These are phyloP conservation scores for Cyanoderma ruficeps DNA, from an alignment of 2,113 vertebrate genomes.

Conservation along the genomic window DNA sequence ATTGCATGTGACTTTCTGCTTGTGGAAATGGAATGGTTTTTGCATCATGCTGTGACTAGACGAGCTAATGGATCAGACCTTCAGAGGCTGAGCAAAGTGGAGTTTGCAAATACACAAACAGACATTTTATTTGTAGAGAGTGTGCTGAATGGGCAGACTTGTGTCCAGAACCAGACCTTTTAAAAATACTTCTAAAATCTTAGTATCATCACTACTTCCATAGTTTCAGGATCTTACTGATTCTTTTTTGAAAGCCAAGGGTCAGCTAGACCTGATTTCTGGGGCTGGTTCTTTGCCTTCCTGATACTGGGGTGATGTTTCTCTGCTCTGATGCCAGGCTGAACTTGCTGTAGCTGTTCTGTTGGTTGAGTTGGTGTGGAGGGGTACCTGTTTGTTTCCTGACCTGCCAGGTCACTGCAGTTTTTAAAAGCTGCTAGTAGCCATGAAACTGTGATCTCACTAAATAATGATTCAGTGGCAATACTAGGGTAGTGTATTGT, in stretches of 20 bases:
- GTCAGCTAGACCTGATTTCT: neutral
- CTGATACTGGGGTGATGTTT: neutral
- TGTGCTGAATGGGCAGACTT: neutral
- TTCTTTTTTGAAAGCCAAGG: neutral
- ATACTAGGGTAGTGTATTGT: neutral
- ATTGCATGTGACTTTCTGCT: neutral
- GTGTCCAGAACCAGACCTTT: neutral
- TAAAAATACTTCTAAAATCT: neutral
- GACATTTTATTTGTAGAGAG: neutral
- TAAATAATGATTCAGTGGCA: neutral
- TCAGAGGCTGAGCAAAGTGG: neutral
- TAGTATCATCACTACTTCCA: neutral
- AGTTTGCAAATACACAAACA: neutral
- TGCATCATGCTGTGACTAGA: constrained; percentile 22
- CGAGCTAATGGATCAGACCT: neutral
- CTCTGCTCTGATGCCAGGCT: neutral
- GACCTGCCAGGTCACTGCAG: neutral
- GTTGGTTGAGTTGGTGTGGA: neutral
- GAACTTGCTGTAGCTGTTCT: neutral
- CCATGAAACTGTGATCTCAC: neutral
- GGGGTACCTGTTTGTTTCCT: neutral
- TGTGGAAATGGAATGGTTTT: neutral
- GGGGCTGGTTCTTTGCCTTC: neutral
- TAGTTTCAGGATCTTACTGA: neutral
- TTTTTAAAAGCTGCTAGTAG: neutral